Evolutionary conservation across 2,888 invertebrate species (phyloP), one percentile per base, ranked within the genome.

Genomic region (Lasioglossum leucozonium): DNA sequence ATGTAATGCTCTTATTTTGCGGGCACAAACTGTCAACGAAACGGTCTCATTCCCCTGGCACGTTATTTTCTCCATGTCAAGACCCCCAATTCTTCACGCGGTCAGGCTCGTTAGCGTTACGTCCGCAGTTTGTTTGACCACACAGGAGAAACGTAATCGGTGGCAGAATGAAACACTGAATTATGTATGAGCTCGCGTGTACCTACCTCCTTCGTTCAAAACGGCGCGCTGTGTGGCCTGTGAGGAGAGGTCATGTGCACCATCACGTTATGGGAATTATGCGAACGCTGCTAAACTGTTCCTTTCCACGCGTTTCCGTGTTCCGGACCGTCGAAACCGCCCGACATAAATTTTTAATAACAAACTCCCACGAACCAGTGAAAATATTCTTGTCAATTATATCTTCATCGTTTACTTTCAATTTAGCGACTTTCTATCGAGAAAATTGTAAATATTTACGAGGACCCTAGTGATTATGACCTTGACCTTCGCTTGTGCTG

Each of bases 121-220:
- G 40, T 13, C 34, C 30, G 10, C 16, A n/a, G 30, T 47, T 44
- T 40, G 67, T 55, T 79, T 67, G 79, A 42, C 34, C 67, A 40
- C 40, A 51, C 67, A 40, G 18, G 51, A 51, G 67, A 40, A 67
- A 74, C 65, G 55, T 78, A 78, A 82, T 78, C 72, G 82, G 78
- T 58, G 58, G 69, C 44, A 22, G 55, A 42, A 51, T 69, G 69
- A n/a, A 58, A 69, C 76, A 44, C 79, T 82, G 79, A 82, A 74
- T 79, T 71, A 82, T 82, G 74, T 26, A 82, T 79, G 79, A 77
- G 47, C 55, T n/a, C 55, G 26, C 44, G 62, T 55, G n/a, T 37
- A 47, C 30, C 44, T 30, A 10, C 55, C n/a, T 62, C 58, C 58
- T 62, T 37, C 55, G 34, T 22, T 44, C 30, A 42, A 58, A 72